Evolutionary conservation across 2,888 invertebrate genomes (phyloP).

Genomic region (Itoplectis maculator): DNA sequence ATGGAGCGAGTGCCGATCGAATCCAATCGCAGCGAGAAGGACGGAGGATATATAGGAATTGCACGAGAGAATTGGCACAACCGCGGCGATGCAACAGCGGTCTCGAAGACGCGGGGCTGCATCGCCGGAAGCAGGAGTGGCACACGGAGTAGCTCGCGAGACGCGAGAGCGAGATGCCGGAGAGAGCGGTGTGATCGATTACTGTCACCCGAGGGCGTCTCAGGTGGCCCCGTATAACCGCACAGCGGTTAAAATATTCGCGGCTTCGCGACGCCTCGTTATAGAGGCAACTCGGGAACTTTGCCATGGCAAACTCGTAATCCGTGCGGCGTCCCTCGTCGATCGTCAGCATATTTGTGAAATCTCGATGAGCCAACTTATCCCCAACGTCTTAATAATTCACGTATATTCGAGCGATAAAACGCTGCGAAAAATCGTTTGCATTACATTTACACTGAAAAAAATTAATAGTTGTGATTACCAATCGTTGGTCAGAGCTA

Average conservation of each 20-base stretch:
- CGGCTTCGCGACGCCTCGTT: not conserved
- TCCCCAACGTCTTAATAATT: not conserved
- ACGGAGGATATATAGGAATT: constrained; percentile 22
- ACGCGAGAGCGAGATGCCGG: constrained; percentile 23
- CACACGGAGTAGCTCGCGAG: not conserved
- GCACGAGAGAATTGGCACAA: constrained; percentile 44
- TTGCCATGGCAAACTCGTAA: constrained; percentile 2
- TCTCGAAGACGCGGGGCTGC: not conserved
- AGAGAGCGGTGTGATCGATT: constrained; percentile 63
- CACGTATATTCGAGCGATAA: not conserved
- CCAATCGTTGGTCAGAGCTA: no score
- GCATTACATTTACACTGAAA: no score
- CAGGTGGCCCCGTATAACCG: constrained; percentile 43
- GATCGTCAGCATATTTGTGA: not conserved
- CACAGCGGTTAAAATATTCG: constrained; percentile 26
- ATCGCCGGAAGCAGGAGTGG: not conserved
- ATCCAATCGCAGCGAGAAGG: constrained; percentile 32
- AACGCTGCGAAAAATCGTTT: not conserved
- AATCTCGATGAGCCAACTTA: not conserved
- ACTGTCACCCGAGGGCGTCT: constrained; percentile 34
- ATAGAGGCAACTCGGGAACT: not conserved
- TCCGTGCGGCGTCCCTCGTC: not conserved
- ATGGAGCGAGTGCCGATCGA: constrained; percentile 32
- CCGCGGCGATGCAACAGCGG: constrained; percentile 33
- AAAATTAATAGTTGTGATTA: no score